These are phyloP conservation scores for Drosophila parthenogenetica DNA, from an alignment of 2,888 invertebrate species.

Conservation along the genomic window DNA sequence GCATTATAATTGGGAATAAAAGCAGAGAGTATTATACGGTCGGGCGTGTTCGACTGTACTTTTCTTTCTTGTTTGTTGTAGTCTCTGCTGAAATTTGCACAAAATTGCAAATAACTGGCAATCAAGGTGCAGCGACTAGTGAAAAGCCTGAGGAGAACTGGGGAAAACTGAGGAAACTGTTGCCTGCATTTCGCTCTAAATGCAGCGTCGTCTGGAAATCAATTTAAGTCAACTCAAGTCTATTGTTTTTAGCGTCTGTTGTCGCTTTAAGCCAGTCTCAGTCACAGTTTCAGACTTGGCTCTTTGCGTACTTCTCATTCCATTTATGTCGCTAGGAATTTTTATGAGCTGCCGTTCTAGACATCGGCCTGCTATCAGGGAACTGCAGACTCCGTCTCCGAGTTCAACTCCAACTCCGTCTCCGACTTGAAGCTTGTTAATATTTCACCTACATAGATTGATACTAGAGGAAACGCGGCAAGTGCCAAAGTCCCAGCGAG, in stretches of 20 bases:
- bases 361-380: conserved; percentile 53
- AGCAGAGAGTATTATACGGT: too few species aligned
- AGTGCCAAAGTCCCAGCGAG: conserved; percentile 42
- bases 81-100: conserved; percentile 62
- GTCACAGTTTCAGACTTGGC: conserved; percentile 1
- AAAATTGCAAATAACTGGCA: conserved; percentile 82
- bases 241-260: conserved; percentile 75
- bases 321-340: conserved; percentile 66
- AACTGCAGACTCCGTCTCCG: conserved; percentile 43
- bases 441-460: conserved; percentile 81
- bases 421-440: conserved; percentile 60
- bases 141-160: conserved; percentile 14
- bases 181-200: conserved; percentile 19
- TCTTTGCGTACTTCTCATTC: conserved; percentile 10
- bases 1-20: too few species aligned
- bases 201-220: conserved; percentile 70
- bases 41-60: too few species aligned
- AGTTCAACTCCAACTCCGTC: conserved; percentile 1
- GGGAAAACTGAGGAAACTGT: conserved; percentile 2
- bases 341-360: conserved; percentile 79
- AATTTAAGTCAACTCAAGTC: conserved; percentile 81
- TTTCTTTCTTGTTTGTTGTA: too few species aligned
- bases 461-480: conserved; percentile 60
- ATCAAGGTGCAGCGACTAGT: conserved; percentile 73
- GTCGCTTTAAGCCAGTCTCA: conserved; percentile 54